phyloP scores from a whole-genome alignment of 2,888 invertebrate genomes.

The Empis livida region DNA sequence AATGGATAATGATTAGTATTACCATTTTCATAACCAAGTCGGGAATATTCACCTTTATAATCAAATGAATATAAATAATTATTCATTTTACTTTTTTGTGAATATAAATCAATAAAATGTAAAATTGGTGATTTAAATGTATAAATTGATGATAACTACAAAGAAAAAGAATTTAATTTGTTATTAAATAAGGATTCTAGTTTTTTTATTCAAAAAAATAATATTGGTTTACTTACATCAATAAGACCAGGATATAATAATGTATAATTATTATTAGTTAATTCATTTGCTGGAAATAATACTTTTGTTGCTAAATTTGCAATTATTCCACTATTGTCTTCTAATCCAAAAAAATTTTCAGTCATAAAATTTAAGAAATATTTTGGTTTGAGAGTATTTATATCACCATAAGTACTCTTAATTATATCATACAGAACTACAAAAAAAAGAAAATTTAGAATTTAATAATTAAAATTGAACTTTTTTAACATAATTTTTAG shows the following conservation, averaged over 20 bases:
- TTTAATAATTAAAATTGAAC: too few relatives aligned
- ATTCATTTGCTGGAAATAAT: too few relatives aligned
- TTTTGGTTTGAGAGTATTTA: background rate
- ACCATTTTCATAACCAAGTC: slow-evolving; percentile 36
- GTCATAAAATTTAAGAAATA: background rate
- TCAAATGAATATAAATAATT: slow-evolving; percentile 40
- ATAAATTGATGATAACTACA: slow-evolving; percentile 20
- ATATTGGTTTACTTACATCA: slow-evolving; percentile 32
- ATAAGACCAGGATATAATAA: slow-evolving; percentile 36
- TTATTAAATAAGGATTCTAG: too few relatives aligned
- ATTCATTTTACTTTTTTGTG: slow-evolving; percentile 18
- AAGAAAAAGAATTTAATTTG: slow-evolving; percentile 15
- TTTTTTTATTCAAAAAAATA: too few relatives aligned
- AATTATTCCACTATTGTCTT: too few relatives aligned
- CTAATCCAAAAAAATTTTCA: background rate
- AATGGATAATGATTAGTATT: slow-evolving; percentile 35
- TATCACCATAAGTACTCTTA: background rate
- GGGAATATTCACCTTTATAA: slow-evolving; percentile 33
- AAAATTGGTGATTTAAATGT: slow-evolving; percentile 37
- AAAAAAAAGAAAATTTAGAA: background rate
- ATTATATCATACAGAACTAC: too few relatives aligned
- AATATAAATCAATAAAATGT: slow-evolving; percentile 25
- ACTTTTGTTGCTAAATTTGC: too few relatives aligned
- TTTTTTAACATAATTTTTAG: too few relatives aligned
- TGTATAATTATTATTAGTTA: slow-evolving; percentile 26